Evolutionary conservation across 2,797 vertebrate genomes (phyloP).

Genomic region (Pteronotus mesoamericanus): DNA sequence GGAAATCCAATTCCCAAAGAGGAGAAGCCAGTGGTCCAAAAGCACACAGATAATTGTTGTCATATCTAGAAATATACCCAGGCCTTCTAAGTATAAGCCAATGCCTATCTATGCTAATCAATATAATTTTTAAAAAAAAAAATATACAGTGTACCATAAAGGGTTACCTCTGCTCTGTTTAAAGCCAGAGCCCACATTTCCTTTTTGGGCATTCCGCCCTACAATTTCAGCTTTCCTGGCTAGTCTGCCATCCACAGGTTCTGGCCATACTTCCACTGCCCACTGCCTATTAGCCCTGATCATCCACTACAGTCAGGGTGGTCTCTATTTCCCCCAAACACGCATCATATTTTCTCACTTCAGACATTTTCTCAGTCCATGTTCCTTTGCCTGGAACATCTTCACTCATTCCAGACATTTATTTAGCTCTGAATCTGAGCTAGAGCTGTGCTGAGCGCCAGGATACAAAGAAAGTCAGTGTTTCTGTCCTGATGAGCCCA

Average conservation of each 20-base stretch:
- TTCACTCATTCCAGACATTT: neutral
- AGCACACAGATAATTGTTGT: neutral
- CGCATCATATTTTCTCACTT: neutral
- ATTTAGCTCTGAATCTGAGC: neutral
- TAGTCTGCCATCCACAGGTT: neutral
- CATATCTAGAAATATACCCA: neutral
- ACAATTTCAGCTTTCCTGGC: neutral
- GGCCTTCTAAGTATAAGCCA: neutral
- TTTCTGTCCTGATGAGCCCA: neutral
- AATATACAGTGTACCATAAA: neutral
- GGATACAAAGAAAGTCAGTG: neutral
- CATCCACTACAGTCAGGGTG: neutral
- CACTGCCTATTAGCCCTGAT: neutral
- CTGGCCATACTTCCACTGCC: neutral
- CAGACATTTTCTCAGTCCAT: neutral
- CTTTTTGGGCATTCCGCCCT: accelerated
- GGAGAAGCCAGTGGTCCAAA: neutral
- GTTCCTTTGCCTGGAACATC: neutral
- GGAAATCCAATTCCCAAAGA: neutral
- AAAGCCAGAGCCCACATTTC: neutral
- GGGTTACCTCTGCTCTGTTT: neutral
- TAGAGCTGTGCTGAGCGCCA: neutral
- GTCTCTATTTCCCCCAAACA: neutral
- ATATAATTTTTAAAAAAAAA: neutral
- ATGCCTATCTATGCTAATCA: neutral